phyloP scores from a whole-genome alignment of 2,797 vertebrate genomes.

The Aeoliscus strigatus region DNA sequence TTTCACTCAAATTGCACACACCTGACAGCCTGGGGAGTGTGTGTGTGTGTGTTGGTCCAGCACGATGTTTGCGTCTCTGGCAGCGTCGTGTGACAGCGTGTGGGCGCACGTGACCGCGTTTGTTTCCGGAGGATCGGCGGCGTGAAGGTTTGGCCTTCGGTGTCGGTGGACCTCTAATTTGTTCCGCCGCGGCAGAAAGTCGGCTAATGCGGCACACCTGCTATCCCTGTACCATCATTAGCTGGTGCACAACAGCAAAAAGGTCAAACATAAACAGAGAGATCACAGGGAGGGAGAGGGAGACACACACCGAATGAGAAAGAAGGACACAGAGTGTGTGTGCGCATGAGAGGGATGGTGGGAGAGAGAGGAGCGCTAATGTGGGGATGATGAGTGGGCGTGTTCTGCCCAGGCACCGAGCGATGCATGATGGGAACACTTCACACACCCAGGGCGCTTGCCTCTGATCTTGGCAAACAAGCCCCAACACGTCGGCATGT shows the following conservation, averaged over 20 bases:
- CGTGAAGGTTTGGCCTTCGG: slow-evolving; percentile 57
- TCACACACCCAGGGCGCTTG: slow-evolving; percentile 59
- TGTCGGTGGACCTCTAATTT: slow-evolving; percentile 70
- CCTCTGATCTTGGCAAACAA: slow-evolving; percentile 60
- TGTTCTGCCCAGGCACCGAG: slow-evolving; percentile 56
- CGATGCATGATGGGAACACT: slow-evolving; percentile 71
- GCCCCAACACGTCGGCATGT: slow-evolving; percentile 30
- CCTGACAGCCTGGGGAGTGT: slow-evolving; percentile 51
- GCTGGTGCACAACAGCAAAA: slow-evolving; percentile 57
- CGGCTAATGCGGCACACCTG: slow-evolving; percentile 78
- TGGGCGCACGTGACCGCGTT: slow-evolving; percentile 58
- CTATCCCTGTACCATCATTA: slow-evolving; percentile 73
- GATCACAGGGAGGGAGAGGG: slow-evolving; percentile 67
- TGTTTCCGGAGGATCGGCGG: slow-evolving; percentile 45
- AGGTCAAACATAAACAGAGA: slow-evolving; percentile 71
- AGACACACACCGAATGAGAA: slow-evolving; percentile 44
- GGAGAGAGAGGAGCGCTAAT: slow-evolving; percentile 57
- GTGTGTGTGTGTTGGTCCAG: slow-evolving; percentile 7
- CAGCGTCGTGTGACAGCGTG: slow-evolving; percentile 23
- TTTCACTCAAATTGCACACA: slow-evolving; percentile 68
- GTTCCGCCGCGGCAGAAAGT: slow-evolving; percentile 68
- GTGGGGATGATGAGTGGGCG: slow-evolving; percentile 70
- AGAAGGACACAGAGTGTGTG: slow-evolving; percentile 38
- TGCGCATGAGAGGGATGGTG: slow-evolving; percentile 28
- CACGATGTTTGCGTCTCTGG: slow-evolving; percentile 26